phyloP scores from a whole-genome alignment of 2,888 invertebrate genomes.

The Chaetogeoica ovagalla region DNA sequence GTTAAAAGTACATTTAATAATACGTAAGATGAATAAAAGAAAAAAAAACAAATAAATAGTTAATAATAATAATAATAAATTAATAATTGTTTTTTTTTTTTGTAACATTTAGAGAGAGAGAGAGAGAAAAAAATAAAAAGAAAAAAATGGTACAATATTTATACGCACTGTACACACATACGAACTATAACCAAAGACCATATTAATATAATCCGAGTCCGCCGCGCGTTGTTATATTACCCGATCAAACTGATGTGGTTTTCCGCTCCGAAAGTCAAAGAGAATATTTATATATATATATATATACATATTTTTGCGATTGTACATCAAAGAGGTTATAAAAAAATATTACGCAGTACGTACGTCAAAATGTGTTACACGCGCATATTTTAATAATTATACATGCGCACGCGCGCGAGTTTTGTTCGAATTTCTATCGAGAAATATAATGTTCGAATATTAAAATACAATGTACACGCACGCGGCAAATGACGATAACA shows the following conservation, averaged over 20 bases:
- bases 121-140: conserved; percentile 3
- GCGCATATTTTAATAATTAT: background rate
- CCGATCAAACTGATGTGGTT: no score
- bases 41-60: conserved; percentile 24
- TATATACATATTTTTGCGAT: background rate
- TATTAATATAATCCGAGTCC: background rate
- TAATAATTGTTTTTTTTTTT: background rate
- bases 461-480: no score
- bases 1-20: conserved; percentile 4
- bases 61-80: conserved; percentile 13
- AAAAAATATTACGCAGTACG: no score
- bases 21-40: conserved; percentile 13
- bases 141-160: background rate
- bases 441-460: no score
- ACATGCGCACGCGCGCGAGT: background rate
- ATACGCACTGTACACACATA: background rate
- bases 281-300: background rate
- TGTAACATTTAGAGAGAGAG: background rate
- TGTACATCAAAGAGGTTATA: no score
- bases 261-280: no score
- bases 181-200: no score
- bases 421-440: background rate
- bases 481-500: no score
- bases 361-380: background rate
- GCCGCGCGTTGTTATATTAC: no score